Evolutionary conservation across 92 coral and sea anemone species (phyloP).

Genomic region (Zoanthus sociatus): DNA sequence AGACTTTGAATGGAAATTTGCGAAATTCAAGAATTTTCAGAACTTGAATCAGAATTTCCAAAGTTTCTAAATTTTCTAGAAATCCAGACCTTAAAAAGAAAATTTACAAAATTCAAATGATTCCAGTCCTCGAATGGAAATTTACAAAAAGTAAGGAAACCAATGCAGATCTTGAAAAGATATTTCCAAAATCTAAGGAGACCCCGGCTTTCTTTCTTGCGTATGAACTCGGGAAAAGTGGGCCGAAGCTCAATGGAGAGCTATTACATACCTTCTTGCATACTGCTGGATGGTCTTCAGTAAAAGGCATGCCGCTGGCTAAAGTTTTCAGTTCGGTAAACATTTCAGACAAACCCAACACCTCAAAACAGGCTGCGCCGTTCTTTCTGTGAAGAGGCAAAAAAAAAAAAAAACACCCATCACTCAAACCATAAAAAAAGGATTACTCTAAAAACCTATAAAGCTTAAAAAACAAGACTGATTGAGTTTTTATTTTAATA

Average conservation of each 20-base stretch:
- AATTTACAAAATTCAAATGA: too few species aligned
- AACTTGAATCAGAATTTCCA: too few species aligned
- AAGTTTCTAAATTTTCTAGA: too few species aligned
- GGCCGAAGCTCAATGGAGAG: neutral
- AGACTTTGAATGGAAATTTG: too few species aligned
- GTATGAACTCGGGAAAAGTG: too few species aligned
- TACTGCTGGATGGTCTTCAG: conserved; percentile 24
- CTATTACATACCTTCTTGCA: conserved; percentile 16
- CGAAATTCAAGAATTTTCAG: too few species aligned
- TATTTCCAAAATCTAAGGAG: too few species aligned
- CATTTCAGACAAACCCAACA: conserved; percentile 45
- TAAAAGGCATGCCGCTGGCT: neutral
- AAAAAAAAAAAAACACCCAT: neutral
- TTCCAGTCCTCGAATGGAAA: too few species aligned
- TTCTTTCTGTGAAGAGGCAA: conserved; percentile 4
- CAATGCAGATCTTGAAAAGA: too few species aligned
- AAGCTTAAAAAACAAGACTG: neutral
- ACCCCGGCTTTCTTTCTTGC: too few species aligned
- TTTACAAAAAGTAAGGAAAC: too few species aligned
- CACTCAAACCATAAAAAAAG: neutral
- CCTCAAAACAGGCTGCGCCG: conserved; percentile 38
- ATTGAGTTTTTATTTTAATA: neutral
- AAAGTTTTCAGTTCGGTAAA: conserved; percentile 28
- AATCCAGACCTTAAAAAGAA: too few species aligned
- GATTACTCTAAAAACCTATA: neutral